Percentiles rank a stretch among this genome's conserved stretches.
Evolutionary conservation across 2,113 vertebrate genomes (phyloP).

Genomic region (Alosa alosa): DNA sequence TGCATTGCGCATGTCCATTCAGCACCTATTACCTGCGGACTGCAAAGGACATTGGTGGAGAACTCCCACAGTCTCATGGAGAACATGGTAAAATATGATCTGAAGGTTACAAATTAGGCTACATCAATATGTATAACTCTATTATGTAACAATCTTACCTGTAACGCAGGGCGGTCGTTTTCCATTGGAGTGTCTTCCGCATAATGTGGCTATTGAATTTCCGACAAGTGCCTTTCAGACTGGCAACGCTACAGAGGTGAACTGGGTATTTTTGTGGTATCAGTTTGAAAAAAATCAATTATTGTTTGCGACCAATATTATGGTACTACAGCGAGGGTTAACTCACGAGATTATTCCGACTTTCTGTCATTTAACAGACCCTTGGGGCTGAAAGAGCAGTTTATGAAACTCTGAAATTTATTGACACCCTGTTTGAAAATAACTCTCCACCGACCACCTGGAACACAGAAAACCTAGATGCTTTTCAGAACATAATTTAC

Average conservation of each 20-base stretch:
- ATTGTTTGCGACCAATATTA: background rate
- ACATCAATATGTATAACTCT: no score
- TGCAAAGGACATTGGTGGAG: constrained; percentile 30
- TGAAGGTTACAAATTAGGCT: no score
- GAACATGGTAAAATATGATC: constrained; percentile 23
- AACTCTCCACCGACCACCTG: constrained; percentile 19
- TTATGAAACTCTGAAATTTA: constrained; percentile 36
- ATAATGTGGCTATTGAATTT: background rate
- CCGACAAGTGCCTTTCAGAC: background rate
- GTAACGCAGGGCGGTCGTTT: constrained; percentile 31
- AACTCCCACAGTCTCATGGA: constrained; percentile 12
- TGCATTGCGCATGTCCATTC: constrained; percentile 25
- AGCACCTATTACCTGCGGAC: constrained; percentile 26
- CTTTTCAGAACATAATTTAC: constrained; percentile 31
- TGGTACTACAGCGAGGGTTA: background rate
- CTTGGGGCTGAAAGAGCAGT: constrained; percentile 33
- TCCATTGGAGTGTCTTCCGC: constrained; percentile 37
- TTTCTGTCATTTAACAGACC: background rate
- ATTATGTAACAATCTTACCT: background rate
- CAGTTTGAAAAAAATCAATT: background rate
- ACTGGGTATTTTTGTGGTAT: background rate
- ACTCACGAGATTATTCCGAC: background rate
- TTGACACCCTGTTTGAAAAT: constrained; percentile 32
- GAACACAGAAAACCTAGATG: constrained; percentile 9
- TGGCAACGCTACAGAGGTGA: background rate